Evolutionary conservation across 1,140 invertebrate genomes (phyloP).

Genomic region (Caenorhabditis remanei): DNA sequence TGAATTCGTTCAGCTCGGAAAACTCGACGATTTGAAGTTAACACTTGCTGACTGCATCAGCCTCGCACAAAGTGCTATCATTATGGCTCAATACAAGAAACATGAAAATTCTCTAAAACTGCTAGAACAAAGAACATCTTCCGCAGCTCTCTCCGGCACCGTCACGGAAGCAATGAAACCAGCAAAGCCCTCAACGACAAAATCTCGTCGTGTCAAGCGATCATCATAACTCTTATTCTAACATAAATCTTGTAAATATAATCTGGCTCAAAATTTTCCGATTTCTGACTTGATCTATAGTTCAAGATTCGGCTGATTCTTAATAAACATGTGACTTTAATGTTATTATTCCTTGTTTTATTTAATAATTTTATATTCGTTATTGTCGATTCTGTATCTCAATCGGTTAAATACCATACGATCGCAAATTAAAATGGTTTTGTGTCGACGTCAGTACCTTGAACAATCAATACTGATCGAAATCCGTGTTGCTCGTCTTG

Average conservation of each 20-base stretch:
- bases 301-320: neutral
- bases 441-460: too few relatives aligned
- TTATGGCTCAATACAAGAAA: neutral
- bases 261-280: neutral
- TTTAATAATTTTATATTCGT: neutral
- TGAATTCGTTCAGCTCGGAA: constrained; percentile 30
- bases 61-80: neutral
- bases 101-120: neutral
- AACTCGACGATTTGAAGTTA: constrained; percentile 4
- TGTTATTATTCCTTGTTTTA: neutral
- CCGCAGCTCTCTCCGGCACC: neutral
- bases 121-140: neutral
- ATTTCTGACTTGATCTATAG: constrained; percentile 10
- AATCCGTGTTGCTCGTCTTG: too few relatives aligned
- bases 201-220: neutral
- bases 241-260: neutral
- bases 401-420: neutral
- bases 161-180: neutral
- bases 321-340: constrained; percentile 1
- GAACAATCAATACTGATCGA: too few relatives aligned
- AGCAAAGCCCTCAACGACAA: neutral
- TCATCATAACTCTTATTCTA: neutral
- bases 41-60: neutral
- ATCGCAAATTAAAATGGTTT: too few relatives aligned
- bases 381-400: neutral